Conservation (phyloP, 2,797 vertebrate species). For the Parauchenoglanis ngamensis region DNA sequence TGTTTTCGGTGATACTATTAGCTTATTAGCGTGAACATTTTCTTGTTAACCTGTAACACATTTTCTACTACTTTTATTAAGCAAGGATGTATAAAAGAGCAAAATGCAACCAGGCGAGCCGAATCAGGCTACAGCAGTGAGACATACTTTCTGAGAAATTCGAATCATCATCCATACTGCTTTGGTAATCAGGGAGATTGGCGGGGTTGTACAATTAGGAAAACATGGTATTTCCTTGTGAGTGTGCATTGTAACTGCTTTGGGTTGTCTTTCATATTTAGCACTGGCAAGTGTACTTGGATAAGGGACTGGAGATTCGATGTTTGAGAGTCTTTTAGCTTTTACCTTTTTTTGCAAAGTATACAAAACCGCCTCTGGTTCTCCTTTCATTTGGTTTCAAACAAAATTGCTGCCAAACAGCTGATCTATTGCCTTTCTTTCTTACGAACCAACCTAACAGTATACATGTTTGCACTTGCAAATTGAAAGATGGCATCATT, state of each 20-base stretch:
- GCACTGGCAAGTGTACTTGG: background rate
- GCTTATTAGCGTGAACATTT: background rate
- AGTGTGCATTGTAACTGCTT: too few species aligned
- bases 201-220: background rate
- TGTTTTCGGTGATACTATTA: background rate
- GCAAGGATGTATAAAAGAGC: background rate
- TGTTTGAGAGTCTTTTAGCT: background rate
- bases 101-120: background rate
- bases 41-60: background rate
- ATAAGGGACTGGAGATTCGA: background rate
- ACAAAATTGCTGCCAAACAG: background rate
- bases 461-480: background rate
- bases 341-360: background rate
- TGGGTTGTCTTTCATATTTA: too few species aligned
- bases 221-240: background rate
- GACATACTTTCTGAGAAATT: background rate
- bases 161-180: background rate
- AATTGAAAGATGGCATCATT: background rate
- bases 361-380: background rate
- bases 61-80: background rate
- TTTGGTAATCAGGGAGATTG: background rate
- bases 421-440: background rate
- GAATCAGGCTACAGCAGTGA: background rate
- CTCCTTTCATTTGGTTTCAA: background rate
- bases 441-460: background rate